phyloP scores from a whole-genome alignment of 2,113 vertebrate genomes.

The Zosterops lateralis region DNA sequence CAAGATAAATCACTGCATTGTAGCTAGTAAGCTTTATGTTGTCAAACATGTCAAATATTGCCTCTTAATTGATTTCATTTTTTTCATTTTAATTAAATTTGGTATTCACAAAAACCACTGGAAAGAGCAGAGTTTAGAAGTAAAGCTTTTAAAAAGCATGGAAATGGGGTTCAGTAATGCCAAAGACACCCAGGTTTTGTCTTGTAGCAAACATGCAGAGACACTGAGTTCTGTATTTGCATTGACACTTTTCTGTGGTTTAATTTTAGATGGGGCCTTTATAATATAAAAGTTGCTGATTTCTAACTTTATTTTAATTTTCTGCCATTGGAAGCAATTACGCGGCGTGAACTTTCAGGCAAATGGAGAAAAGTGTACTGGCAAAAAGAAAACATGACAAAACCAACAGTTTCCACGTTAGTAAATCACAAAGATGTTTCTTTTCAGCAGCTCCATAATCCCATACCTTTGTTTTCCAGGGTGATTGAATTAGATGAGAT shows the following conservation, averaged over 20 bases:
- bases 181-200: background rate
- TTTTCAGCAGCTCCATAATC: background rate
- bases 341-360: background rate
- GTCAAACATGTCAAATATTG: constrained; percentile 2
- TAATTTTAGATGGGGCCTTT: background rate
- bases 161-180: background rate
- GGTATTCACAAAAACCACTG: background rate
- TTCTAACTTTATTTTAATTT: background rate
- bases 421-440: background rate
- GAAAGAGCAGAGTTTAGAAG: background rate
- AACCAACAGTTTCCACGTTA: background rate
- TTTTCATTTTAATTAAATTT: background rate
- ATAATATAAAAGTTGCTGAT: background rate
- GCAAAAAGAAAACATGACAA: background rate
- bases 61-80: background rate
- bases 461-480: background rate
- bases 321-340: background rate
- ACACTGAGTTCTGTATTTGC: background rate
- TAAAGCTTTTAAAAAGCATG: background rate
- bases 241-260: background rate
- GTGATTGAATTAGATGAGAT: background rate
- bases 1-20: constrained; percentile 5
- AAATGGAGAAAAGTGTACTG: background rate
- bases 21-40: background rate
- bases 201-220: background rate